Evolutionary conservation across 2,113 vertebrate species (phyloP).

Genomic region (Etheostoma cragini): DNA sequence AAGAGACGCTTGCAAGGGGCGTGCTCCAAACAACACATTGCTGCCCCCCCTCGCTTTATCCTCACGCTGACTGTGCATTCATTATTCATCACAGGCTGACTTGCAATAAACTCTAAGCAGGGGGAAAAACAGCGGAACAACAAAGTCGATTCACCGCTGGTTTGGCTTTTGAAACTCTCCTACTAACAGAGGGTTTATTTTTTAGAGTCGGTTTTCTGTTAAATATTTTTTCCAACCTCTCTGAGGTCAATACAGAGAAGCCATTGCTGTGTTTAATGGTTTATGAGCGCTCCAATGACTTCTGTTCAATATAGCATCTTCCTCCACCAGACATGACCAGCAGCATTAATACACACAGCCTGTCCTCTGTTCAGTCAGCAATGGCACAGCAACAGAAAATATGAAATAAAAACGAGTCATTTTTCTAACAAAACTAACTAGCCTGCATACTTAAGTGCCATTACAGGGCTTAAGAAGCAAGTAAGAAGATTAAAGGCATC

Average conservation of each 20-base stretch:
- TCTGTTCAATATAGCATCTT: constrained; percentile 46
- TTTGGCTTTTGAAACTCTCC: constrained; percentile 10
- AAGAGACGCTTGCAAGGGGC: constrained; percentile 41
- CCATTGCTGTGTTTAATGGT: constrained; percentile 47
- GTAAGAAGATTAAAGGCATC: not conserved
- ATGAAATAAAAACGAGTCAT: not conserved
- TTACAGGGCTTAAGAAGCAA: not conserved
- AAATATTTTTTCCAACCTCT: not conserved
- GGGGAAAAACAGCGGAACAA: constrained; percentile 14
- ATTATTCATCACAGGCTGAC: constrained; percentile 69
- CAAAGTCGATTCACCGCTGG: constrained; percentile 32
- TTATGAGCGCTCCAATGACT: constrained; percentile 50
- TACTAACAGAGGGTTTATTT: not conserved
- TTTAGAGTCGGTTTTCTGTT: not conserved
- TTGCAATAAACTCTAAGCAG: constrained; percentile 41
- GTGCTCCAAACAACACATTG: constrained; percentile 51
- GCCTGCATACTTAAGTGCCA: not conserved
- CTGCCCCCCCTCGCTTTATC: constrained; percentile 16
- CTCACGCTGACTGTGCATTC: constrained; percentile 51
- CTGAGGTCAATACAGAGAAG: constrained; percentile 32
- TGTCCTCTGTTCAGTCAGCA: constrained; percentile 19
- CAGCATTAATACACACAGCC: constrained; percentile 17
- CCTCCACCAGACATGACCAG: constrained; percentile 28
- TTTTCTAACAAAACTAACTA: not conserved
- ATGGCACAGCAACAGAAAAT: constrained; percentile 7